Evolutionary conservation across 2,797 vertebrate species (phyloP).

Genomic region (Neosalanx taihuensis): DNA sequence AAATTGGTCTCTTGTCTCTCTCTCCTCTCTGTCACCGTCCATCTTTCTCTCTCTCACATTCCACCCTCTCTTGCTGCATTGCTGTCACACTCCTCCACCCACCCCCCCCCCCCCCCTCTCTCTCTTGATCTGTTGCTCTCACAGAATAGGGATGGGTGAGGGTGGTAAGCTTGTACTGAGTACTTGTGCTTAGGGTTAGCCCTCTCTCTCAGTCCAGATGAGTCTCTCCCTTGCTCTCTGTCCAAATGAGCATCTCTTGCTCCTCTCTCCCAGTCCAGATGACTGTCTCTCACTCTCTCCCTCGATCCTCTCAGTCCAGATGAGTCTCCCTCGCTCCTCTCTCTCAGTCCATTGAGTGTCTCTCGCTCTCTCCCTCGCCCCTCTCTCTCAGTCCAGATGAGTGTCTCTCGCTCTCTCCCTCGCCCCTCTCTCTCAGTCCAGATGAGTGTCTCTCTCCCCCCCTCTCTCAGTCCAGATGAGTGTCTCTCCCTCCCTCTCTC

Average conservation of each 20-base stretch:
- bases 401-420: too few species aligned
- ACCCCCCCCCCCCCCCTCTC: too few species aligned
- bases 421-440: too few species aligned
- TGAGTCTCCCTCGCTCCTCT: neutral
- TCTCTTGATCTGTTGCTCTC: too few species aligned
- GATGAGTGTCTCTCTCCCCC: too few species aligned
- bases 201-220: neutral
- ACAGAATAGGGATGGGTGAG: too few species aligned
- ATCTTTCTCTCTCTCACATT: neutral
- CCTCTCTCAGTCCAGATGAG: too few species aligned
- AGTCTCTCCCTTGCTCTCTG: neutral
- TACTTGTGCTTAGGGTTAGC: too few species aligned
- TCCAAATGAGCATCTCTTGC: neutral
- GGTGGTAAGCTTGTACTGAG: too few species aligned
- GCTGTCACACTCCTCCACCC: too few species aligned
- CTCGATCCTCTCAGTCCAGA: neutral
- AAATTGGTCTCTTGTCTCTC: conserved; percentile 23
- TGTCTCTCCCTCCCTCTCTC: neutral
- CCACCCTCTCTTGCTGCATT: too few species aligned
- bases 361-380: neutral
- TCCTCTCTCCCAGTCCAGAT: neutral
- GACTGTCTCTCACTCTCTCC: neutral
- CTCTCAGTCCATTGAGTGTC: neutral
- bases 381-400: too few species aligned
- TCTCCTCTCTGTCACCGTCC: neutral